Base-by-base conservation (phyloP, 2,113 vertebrate species). In the Rhinoptilus africanus region DNA sequence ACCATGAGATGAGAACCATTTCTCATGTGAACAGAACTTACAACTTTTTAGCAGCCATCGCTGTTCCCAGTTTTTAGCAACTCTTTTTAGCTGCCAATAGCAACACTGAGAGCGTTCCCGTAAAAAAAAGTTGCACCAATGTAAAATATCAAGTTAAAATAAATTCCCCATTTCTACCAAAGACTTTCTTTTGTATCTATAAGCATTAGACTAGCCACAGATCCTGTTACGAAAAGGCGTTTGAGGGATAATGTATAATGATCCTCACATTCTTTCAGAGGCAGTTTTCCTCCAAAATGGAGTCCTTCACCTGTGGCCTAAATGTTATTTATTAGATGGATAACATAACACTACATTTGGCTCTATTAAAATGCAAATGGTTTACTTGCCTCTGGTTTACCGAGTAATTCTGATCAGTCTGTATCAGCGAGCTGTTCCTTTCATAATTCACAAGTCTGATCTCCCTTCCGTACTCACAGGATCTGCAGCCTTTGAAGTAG, bases 171-270 rank as follows among this genome's bases (percentile, higher is more conserved):
- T 34, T 74, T 64, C 47, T 57, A 32, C 34, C 78, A 7, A 22
- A 63, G 73, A 57, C 64, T 69, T 71, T 24, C 56, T 57, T 74
- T 53, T 15, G 23, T 37, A 48, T n/a, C 48, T 37, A 17, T 53
- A 14, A 53, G 39, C 17, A 12, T n/a, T 43, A 54, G 7, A 37
- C 6, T 26, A 69, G 75, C 62, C 50, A 35, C 22, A 72, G 53
- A 39, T 14, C 6, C 0, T 10, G 26, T n/a, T 41, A 41, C 15
- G 26, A 82, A 92, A 30, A 2, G 63, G 30, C 11, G 20, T 82
- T 72, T 53, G 51, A 74, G 72, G 8, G 3, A 2, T 17, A 60
- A 32, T 2, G 0, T 12, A 23, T 4, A 50, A 35, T 2, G 30
- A 80, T 22, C 39, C 75, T 83, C 39, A 43, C 4, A 20, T 19